These are phyloP conservation scores for Zaprionus ornatus DNA, from an alignment of 1,140 invertebrate genomes.

Conservation along the genomic window DNA sequence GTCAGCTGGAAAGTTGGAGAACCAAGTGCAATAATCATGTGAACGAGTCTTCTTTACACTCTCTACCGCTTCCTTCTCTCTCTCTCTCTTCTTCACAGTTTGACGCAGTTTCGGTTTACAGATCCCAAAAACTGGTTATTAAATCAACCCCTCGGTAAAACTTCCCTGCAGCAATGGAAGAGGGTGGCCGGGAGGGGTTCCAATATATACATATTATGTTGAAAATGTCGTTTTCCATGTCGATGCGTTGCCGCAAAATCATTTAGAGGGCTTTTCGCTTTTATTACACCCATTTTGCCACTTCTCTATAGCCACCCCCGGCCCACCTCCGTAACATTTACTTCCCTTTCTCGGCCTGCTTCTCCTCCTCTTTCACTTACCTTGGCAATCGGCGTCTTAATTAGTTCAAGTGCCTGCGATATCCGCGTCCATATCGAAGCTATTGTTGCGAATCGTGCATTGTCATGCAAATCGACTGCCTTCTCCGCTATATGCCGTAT, in stretches of 20 bases:
- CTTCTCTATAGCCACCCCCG: neutral
- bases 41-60: neutral
- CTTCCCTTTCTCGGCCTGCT: neutral
- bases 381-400: slow-evolving; percentile 44
- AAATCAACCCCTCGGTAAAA: neutral
- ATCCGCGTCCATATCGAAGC: slow-evolving; percentile 4
- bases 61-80: neutral
- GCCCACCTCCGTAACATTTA: neutral
- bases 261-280: slow-evolving; percentile 45
- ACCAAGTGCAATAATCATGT: slow-evolving; percentile 1
- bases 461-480: slow-evolving; percentile 2
- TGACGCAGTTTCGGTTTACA: neutral
- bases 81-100: neutral
- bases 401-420: slow-evolving; percentile 50
- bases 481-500: neutral
- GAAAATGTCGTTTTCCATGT: slow-evolving; percentile 4
- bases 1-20: neutral
- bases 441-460: slow-evolving; percentile 2
- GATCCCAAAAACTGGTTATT: slow-evolving; percentile 2
- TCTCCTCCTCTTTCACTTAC: slow-evolving; percentile 8
- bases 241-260: slow-evolving; percentile 37
- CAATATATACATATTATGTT: neutral
- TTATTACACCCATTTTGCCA: slow-evolving; percentile 18
- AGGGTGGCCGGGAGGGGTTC: neutral
- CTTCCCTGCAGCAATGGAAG: neutral